phyloP scores from a whole-genome alignment of 1,140 invertebrate species.

The Anastrepha ludens region DNA sequence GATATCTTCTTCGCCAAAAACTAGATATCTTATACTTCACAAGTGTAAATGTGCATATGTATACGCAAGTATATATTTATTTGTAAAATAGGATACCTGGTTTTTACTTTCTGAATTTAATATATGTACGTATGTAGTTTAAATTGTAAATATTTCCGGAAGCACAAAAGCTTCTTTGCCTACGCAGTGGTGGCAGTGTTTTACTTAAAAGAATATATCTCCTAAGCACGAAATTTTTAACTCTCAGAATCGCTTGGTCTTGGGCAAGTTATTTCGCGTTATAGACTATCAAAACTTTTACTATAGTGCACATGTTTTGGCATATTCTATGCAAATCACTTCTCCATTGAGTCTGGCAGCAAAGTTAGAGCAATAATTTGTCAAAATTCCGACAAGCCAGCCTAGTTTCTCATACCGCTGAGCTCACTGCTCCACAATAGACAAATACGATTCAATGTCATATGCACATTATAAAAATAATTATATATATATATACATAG shows the following conservation, averaged over 20 bases:
- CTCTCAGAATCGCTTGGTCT: conserved; percentile 60
- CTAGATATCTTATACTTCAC: neutral
- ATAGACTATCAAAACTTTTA: neutral
- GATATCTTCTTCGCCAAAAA: neutral
- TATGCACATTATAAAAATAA: neutral
- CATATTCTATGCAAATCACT: conserved; percentile 53
- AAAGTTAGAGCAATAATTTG: conserved; percentile 74
- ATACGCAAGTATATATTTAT: neutral
- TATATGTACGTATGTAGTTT: neutral
- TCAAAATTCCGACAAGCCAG: conserved; percentile 73
- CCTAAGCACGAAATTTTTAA: neutral
- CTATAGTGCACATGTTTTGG: neutral
- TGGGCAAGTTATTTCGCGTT: conserved; percentile 54
- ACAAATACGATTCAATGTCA: conserved; percentile 60
- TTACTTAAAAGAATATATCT: conserved; percentile 69
- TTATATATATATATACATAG: neutral
- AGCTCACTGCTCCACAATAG: conserved; percentile 67
- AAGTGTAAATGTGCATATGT: neutral
- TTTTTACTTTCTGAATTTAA: conserved; percentile 29
- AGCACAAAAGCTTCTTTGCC: conserved; percentile 50
- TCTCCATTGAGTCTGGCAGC: conserved; percentile 73
- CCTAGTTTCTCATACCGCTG: conserved; percentile 63
- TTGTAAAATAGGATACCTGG: too few relatives aligned
- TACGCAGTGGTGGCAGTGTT: conserved; percentile 74
- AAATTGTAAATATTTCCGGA: conserved; percentile 34